These are phyloP conservation scores for Sebastes umbrosus DNA, from an alignment of 2,797 vertebrate species.

Conservation along the genomic window DNA sequence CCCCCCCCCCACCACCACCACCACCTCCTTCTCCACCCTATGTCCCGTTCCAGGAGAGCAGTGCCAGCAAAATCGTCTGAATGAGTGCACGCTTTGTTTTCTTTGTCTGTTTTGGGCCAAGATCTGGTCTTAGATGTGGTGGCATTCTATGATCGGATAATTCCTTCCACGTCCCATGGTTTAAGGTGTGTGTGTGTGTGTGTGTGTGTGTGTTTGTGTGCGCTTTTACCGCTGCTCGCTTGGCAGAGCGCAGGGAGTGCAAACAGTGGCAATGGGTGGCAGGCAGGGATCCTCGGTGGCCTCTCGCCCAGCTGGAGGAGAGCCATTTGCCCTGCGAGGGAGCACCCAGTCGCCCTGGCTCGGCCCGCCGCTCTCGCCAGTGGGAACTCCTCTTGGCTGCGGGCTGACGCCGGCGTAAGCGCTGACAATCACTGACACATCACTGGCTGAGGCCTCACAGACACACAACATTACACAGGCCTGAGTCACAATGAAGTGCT, in stretches of 20 bases:
- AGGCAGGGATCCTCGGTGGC: slow-evolving; percentile 75
- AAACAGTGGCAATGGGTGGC: slow-evolving; percentile 76
- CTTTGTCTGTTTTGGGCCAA: slow-evolving; percentile 78
- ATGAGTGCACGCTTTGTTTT: slow-evolving; percentile 81
- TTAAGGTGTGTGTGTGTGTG: slow-evolving; percentile 64
- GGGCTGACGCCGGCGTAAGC: slow-evolving; percentile 45
- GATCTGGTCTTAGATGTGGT: slow-evolving; percentile 80
- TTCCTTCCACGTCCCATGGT: slow-evolving; percentile 73
- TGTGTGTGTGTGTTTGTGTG: slow-evolving; percentile 57
- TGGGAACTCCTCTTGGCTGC: slow-evolving; percentile 75
- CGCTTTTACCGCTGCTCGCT: slow-evolving; percentile 37
- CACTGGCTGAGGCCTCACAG: slow-evolving; percentile 49
- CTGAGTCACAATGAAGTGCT: neutral
- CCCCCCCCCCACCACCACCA: neutral
- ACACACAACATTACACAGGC: slow-evolving; percentile 25
- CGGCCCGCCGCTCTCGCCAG: slow-evolving; percentile 59
- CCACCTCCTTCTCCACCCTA: slow-evolving; percentile 43
- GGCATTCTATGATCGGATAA: slow-evolving; percentile 77
- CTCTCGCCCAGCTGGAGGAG: slow-evolving; percentile 80
- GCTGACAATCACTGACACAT: slow-evolving; percentile 65
- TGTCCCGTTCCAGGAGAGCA: slow-evolving; percentile 70
- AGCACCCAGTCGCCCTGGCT: slow-evolving; percentile 70
- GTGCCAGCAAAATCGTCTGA: slow-evolving; percentile 78
- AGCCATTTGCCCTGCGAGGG: slow-evolving; percentile 73
- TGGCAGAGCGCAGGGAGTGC: slow-evolving; percentile 63